Percentiles rank a stretch among this genome's conserved stretches.
Conservation (phyloP, 2,113 vertebrate species). For the Platanista minor region DNA sequence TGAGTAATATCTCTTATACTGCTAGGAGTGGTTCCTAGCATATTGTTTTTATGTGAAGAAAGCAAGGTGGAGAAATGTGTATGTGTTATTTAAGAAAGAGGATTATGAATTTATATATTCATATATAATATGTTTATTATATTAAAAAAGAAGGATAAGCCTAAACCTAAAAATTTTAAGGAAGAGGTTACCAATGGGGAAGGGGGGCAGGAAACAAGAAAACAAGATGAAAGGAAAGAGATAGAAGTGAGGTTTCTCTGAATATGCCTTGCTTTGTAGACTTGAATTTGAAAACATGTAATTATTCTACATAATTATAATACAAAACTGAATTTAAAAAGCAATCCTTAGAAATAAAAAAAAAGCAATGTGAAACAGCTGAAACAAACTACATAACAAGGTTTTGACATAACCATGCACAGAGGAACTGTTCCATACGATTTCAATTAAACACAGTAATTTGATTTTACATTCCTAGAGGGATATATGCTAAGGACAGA, state of each 20-base stretch:
- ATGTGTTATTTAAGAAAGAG: background rate
- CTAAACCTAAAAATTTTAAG: background rate
- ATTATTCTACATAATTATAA: conserved; percentile 29
- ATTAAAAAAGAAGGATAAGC: background rate
- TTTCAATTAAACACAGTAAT: conserved; percentile 21
- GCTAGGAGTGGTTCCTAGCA: background rate
- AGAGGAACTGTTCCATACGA: conserved; percentile 18
- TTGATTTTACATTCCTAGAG: conserved; percentile 39
- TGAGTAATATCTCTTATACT: background rate
- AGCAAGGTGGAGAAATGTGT: background rate
- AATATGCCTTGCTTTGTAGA: conserved; percentile 3
- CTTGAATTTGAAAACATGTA: background rate
- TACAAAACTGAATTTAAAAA: conserved; percentile 26
- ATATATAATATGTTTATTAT: background rate
- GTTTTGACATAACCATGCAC: conserved; percentile 7
- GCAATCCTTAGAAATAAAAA: background rate
- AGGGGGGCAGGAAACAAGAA: background rate
- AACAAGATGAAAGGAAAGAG: background rate
- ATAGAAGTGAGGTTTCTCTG: background rate
- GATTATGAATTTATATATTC: background rate
- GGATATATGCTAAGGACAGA: background rate
- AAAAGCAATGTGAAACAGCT: background rate
- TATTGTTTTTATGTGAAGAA: background rate
- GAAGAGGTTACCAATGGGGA: background rate
- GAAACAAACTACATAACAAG: background rate